A percentile compares a stretch with the other conserved stretches of the same genome.
Evolutionary conservation across 1,140 invertebrate species (phyloP).

Genomic region (Trichonephila clavata): DNA sequence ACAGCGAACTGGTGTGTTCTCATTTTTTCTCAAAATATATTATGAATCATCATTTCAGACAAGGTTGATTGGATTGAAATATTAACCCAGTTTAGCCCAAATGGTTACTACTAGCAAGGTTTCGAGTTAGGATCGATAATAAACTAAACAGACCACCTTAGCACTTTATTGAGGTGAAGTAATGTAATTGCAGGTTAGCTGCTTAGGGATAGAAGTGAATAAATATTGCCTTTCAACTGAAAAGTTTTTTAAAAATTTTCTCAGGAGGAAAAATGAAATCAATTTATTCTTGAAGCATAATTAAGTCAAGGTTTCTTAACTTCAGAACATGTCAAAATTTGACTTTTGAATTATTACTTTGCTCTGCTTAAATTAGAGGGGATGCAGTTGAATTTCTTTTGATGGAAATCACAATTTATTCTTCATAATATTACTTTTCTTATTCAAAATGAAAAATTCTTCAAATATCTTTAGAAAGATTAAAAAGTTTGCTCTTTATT

Average conservation of each 20-base stretch:
- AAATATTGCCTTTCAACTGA: background rate
- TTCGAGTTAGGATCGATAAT: constrained; percentile 29
- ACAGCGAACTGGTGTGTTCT: background rate
- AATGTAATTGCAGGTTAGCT: background rate
- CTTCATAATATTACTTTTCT: too few relatives aligned
- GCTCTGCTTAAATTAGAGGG: too few relatives aligned
- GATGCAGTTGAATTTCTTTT: too few relatives aligned
- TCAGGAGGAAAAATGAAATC: background rate
- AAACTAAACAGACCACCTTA: constrained; percentile 2
- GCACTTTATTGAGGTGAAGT: background rate
- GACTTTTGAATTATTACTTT: too few relatives aligned
- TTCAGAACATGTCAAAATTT: too few relatives aligned
- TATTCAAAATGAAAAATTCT: too few relatives aligned
- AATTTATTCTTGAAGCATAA: background rate
- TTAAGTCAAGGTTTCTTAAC: background rate
- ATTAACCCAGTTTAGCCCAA: constrained; percentile 44
- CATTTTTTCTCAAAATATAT: background rate
- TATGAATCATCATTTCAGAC: constrained; percentile 44
- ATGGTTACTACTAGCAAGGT: constrained; percentile 34
- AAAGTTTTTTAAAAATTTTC: background rate
- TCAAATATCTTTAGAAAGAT: too few relatives aligned
- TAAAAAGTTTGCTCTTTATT: too few relatives aligned
- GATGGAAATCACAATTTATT: too few relatives aligned
- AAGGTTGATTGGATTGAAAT: constrained; percentile 48
- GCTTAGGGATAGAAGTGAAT: background rate